Base-by-base conservation (phyloP, 2,797 vertebrate species). In the Pseudopleuronectes americanus region DNA sequence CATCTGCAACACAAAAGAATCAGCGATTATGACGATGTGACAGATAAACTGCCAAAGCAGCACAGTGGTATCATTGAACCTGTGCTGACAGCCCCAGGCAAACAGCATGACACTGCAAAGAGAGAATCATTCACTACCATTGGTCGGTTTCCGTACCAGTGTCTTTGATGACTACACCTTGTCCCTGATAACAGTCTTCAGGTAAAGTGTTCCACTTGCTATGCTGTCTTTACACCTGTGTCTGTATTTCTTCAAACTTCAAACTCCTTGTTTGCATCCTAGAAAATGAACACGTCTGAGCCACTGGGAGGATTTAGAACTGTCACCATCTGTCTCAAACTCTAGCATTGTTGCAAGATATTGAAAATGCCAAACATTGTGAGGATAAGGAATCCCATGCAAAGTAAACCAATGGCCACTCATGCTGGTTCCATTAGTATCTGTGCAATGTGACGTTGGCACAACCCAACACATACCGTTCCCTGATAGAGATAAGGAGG, bases 401-500 rank as follows among this genome's bases (percentile, higher is more conserved):
- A 16, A 71, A 54, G 33, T 22, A 17, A 56, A 28, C 22, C 4
- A 45, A 2, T 36, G 49, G 5, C 13, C 41, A 49, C 31, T 17
- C 6, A 2, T 13, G 21, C 53, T 12, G 17, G 16, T 41, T 38
- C 31, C 28, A 31, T 5, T 28, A 6, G n/a, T 33, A 19, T 6
- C 36, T 21, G 8, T 14, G 53, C 23, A 65, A 38, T 57, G 1
- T 52, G 41, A 36, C 62, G 21, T 17, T 19, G 21, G 6, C 45
- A 66, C 26, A 51, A 14, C 21, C 33, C 9, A 43, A 68, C 12
- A 68, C 62, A 77, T 52, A 43, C 58, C 47, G 23, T 57, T 65
- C 51, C 47, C 19, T 24, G 19, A 9, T 2, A 21, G 31, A 55
- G 43, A 64, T 66, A 60, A 43, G 26, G 9, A 62, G 45, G 24